Conservation (phyloP, 2,888 invertebrate genomes). For the Quadroppia sp. region DNA sequence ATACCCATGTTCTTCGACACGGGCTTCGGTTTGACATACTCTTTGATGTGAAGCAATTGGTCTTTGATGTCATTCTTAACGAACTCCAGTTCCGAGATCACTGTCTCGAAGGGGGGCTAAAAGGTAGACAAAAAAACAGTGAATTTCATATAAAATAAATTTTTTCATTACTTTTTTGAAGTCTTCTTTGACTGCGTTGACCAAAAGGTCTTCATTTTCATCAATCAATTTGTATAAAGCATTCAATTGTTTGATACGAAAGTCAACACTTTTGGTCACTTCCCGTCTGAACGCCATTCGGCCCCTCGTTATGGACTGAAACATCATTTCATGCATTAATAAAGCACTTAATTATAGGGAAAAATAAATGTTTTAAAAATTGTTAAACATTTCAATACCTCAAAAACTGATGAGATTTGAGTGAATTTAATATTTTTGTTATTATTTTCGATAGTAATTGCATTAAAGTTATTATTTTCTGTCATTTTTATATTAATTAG, state of each 20-base stretch:
- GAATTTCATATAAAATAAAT: conserved; percentile 13
- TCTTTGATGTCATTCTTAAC: conserved; percentile 70
- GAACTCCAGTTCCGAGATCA: conserved; percentile 72
- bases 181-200: conserved; percentile 71
- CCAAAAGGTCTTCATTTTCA: conserved; percentile 70
- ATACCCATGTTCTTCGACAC: conserved; percentile 52
- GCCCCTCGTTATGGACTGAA: conserved; percentile 65
- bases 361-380: background rate
- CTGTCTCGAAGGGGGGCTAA: conserved; percentile 59
- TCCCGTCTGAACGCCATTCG: conserved; percentile 72
- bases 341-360: no score
- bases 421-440: background rate
- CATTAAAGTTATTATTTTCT: no score
- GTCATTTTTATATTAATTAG: no score
- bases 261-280: conserved; percentile 72
- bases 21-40: conserved; percentile 70
- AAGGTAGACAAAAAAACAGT: background rate
- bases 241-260: conserved; percentile 74
- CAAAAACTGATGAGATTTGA: conserved; percentile 3
- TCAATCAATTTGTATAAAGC: conserved; percentile 69
- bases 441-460: conserved; percentile 5
- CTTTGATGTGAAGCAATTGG: conserved; percentile 65
- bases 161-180: conserved; percentile 60
- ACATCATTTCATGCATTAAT: no score
- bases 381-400: background rate